Evolutionary conservation across 2,797 vertebrate species (phyloP).

Genomic region (Acestrorhynchus altus): DNA sequence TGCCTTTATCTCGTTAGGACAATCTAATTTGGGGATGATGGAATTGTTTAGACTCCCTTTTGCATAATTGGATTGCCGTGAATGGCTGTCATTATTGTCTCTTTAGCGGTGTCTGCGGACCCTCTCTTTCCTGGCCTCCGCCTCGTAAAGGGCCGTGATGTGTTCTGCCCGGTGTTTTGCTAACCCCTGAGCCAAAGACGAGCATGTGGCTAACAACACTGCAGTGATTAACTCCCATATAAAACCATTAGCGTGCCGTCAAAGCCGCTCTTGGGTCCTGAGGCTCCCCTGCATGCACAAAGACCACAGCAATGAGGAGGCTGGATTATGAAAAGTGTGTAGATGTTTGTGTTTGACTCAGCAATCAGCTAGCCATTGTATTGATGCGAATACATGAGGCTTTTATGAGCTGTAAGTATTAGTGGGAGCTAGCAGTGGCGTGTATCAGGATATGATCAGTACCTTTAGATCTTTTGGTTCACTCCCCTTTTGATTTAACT

Average conservation of each 20-base stretch:
- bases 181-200: conserved; percentile 85
- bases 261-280: conserved; percentile 41
- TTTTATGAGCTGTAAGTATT: no score
- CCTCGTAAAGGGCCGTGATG: conserved; percentile 98
- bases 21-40: conserved; percentile 99
- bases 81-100: conserved; percentile 99
- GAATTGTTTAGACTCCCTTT: conserved; percentile 96
- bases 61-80: conserved; percentile 98
- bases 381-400: no score
- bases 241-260: conserved; percentile 71
- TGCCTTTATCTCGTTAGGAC: conserved; percentile 99
- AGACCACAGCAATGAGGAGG: neutral
- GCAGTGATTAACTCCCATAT: conserved; percentile 75
- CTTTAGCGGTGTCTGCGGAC: conserved; percentile 89
- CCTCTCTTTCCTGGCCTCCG: conserved; percentile 67
- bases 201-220: conserved; percentile 77
- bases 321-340: neutral
- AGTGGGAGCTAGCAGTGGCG: no score
- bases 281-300: neutral
- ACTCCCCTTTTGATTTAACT: no score
- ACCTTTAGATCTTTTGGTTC: no score
- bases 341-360: no score
- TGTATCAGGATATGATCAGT: no score
- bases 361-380: no score
- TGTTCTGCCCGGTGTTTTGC: conserved; percentile 89